Base-by-base conservation (phyloP, 92 coral and sea anemone genomes). In the Phenganax subtilis region DNA sequence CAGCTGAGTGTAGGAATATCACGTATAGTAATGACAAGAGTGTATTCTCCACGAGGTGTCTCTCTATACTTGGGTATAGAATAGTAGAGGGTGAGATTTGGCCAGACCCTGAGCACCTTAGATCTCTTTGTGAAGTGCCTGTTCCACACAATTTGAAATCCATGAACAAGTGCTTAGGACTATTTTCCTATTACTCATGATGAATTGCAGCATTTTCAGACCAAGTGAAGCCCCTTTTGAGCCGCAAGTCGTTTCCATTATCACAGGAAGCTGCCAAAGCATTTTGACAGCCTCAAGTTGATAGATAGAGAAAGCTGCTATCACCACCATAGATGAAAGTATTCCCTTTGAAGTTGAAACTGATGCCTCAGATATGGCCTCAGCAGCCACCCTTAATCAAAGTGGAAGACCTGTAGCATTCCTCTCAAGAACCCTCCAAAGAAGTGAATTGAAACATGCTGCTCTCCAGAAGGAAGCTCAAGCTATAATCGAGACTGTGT, bases 261-360 rank as follows among this genome's bases (percentile, higher is more conserved):
- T 80, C 83, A 12, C 56, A 17, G 15, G 55, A 80, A 64, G 83
- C 83, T 17, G 57, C 61, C 52, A 31, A 64, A 31, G 10, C 55
- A 28, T 20, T 80, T 62, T 16, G 75, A 80, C 28, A 68, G 29
- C 12, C 83, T 80, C 57, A 80, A 64, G 83, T 61, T 61, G 69
- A 29, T 8, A 31, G 58, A 20, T 53, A 2, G 73, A 80, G 61
- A 54, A 52, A 28, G 63, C 68, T 53, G 51, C 55, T 27, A 66
- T 81, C n/a, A 81, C 85, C 54, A 77, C 85, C 14, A 66, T 81
- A 29, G 85, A 81, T 57, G 85, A 81, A 68, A 81, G 75, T 83
- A 57, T 86, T 28, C 84, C 89, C 8, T 88, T 85, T 70, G 86
- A 88, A 54, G 90, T 88, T 17, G 90, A 88, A 52, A 75, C 87